Evolutionary conservation across 2,797 vertebrate genomes (phyloP).

Genomic region (Thalassophryne amazonica): DNA sequence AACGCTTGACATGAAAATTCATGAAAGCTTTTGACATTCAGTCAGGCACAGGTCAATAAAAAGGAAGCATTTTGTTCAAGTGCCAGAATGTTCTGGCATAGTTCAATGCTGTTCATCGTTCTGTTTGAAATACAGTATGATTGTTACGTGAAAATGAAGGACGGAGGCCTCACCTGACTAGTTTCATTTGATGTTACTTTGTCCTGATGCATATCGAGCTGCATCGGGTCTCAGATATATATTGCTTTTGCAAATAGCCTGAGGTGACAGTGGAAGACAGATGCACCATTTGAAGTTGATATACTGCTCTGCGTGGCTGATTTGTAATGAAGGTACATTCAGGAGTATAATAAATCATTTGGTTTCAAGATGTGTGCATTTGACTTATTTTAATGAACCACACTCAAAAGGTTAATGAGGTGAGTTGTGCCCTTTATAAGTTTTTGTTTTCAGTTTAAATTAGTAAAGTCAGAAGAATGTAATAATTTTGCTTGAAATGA

Average conservation of each 20-base stretch:
- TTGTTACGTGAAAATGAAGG: not conserved
- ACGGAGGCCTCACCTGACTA: not conserved
- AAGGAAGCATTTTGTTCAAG: conserved; percentile 3
- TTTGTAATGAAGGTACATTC: conserved; percentile 8
- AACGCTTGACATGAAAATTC: conserved; percentile 16
- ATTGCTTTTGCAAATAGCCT: not conserved
- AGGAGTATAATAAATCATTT: too few relatives aligned
- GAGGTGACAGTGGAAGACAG: not conserved
- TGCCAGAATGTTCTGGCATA: too few relatives aligned
- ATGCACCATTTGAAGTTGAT: not conserved
- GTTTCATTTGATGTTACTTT: conserved; percentile 5
- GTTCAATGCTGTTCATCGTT: conserved; percentile 4
- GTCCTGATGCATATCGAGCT: not conserved
- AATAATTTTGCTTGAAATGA: too few relatives aligned
- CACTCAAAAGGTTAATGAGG: too few relatives aligned
- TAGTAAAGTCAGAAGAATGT: too few relatives aligned
- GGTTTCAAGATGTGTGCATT: too few relatives aligned
- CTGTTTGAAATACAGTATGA: not conserved
- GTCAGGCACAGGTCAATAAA: conserved; percentile 13
- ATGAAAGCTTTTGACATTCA: conserved; percentile 16
- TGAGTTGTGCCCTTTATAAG: too few relatives aligned
- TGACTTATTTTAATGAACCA: too few relatives aligned
- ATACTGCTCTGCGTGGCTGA: not conserved
- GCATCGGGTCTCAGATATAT: not conserved
- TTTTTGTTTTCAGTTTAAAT: too few relatives aligned